Percentiles rank a stretch among this genome's conserved stretches.
These are phyloP conservation scores for Pseudorectes ferrugineus DNA, from an alignment of 2,113 vertebrate species.

Conservation along the genomic window DNA sequence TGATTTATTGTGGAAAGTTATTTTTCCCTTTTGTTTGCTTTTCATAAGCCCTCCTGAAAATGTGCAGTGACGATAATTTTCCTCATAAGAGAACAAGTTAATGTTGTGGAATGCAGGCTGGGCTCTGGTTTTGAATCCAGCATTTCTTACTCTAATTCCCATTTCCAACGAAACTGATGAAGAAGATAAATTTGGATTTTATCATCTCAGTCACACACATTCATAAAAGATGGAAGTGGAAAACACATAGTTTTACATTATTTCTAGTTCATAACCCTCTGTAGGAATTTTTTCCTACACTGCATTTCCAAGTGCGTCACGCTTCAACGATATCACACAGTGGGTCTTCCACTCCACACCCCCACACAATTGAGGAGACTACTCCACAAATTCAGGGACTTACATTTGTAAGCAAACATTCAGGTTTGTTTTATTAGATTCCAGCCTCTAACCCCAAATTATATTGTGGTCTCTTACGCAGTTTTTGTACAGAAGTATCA, in stretches of 20 bases:
- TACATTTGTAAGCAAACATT: background rate
- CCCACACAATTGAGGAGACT: background rate
- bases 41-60: background rate
- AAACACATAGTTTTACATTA: background rate
- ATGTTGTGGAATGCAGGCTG: background rate
- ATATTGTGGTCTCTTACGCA: background rate
- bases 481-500: background rate
- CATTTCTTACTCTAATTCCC: background rate
- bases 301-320: background rate
- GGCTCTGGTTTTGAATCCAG: background rate
- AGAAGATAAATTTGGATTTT: background rate
- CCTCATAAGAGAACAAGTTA: background rate
- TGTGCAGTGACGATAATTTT: background rate
- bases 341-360: background rate
- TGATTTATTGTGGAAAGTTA: background rate
- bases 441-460: background rate
- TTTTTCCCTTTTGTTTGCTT: background rate
- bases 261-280: background rate
- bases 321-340: background rate
- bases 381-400: background rate
- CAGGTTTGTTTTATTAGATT: background rate
- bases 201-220: background rate
- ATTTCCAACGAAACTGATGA: background rate
- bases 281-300: background rate
- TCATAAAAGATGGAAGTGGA: background rate